These are phyloP conservation scores for Pedionomus torquatus DNA, from an alignment of 2,113 vertebrate species.

Conservation along the genomic window DNA sequence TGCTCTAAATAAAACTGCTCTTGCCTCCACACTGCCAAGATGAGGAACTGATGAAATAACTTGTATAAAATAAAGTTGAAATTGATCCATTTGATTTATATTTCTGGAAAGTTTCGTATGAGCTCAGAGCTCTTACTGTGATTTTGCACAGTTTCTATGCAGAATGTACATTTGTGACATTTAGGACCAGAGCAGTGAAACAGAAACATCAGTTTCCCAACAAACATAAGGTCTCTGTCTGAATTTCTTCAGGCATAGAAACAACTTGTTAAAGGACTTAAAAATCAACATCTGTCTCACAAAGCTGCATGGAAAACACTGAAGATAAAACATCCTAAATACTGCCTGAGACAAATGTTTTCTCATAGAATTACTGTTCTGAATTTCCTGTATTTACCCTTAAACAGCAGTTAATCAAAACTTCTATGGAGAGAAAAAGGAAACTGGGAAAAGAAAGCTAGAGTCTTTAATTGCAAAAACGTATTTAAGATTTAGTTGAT, in stretches of 20 bases:
- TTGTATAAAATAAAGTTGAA: background rate
- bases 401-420: background rate
- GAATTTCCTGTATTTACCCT: background rate
- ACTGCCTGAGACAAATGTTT: background rate
- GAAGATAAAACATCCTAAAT: background rate
- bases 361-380: background rate
- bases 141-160: background rate
- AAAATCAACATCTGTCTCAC: slow-evolving; percentile 8
- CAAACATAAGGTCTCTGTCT: background rate
- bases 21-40: background rate
- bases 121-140: background rate
- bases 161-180: background rate
- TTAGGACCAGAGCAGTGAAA: slow-evolving; percentile 1
- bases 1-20: background rate
- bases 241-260: background rate
- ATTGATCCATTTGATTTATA: background rate
- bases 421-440: background rate
- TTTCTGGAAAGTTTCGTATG: background rate
- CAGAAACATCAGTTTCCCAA: background rate
- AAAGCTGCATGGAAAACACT: background rate
- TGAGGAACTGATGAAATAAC: background rate
- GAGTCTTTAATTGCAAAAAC: background rate
- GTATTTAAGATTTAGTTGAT: background rate
- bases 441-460: background rate
- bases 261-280: background rate